A percentile compares a stretch with the other conserved stretches of the same genome.
Evolutionary conservation across 1,140 invertebrate species (phyloP).

Genomic region (Aethina tumida): DNA sequence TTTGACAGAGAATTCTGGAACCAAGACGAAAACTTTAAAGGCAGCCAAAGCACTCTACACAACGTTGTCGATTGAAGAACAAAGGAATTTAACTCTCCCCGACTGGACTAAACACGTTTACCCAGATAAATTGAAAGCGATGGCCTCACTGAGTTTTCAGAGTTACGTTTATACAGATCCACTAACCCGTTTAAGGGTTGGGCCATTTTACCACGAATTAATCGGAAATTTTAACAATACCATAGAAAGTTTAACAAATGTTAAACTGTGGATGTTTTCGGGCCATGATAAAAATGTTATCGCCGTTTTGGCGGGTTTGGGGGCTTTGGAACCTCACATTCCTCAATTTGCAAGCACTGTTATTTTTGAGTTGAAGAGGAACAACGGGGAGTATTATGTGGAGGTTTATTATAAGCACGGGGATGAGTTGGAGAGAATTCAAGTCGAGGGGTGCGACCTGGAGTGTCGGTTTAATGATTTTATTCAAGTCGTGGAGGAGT

Average conservation of each 20-base stretch:
- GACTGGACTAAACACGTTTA: constrained; percentile 4
- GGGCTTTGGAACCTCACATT: not conserved
- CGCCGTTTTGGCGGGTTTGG: not conserved
- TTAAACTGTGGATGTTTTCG: no score
- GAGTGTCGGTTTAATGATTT: constrained; percentile 1
- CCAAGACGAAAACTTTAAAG: not conserved
- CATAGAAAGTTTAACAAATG: no score
- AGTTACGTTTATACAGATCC: no score
- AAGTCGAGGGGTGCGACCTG: constrained; percentile 1
- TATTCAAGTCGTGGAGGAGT: not conserved
- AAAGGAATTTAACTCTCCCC: constrained; percentile 1
- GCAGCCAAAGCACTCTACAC: not conserved
- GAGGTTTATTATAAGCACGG: constrained; percentile 1
- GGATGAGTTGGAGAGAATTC: constrained; percentile 1
- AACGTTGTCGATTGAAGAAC: constrained; percentile 3
- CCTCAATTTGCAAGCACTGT: constrained; percentile 3
- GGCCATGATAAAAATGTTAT: constrained; percentile 8
- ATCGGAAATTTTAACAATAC: no score
- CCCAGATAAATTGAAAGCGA: constrained; percentile 1
- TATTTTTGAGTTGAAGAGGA: constrained; percentile 1
- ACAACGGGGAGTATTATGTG: not conserved
- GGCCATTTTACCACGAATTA: no score
- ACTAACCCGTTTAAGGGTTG: no score
- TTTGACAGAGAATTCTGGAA: not conserved
- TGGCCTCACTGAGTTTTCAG: no score